Base-by-base conservation (phyloP, 2,888 invertebrate genomes). In the Drosophila greeni region DNA sequence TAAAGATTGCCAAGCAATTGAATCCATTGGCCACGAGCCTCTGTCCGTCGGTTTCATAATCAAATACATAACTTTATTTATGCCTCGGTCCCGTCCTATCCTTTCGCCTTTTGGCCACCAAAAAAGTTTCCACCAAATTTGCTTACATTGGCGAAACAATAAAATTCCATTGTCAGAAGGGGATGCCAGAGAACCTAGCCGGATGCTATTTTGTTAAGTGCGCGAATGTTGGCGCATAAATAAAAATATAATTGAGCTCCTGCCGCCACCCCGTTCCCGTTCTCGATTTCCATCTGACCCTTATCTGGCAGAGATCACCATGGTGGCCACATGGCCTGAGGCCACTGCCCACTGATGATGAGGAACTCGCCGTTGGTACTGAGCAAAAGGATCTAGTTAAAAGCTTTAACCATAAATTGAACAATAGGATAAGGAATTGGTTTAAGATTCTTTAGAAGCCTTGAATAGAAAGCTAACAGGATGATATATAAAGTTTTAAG, bases 1-100 rank as follows among this genome's bases (percentile, higher is more conserved):
- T 66, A 55, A 66, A 65, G 65, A 77, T 72, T 78, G 82, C 73
- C 76, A 60, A 70, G 72, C 78, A 82, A 79, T 79, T 82, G 80
- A 82, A 79, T 71, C 61, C 80, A 79, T 73, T 76, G 67, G 66
- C 58, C 67, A 61, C 55, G 57, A 58, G 59, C 68, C 48, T 67
- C 53, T 67, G 60, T 65, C 64, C 24, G 48, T 40, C 64, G 54
- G 61, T 75, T 72, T 70, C 74, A 72, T 83, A 83, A 81, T 81
- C 76, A 83, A 81, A 83, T 68, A 82, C 65, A 82, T 81, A 83
- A 83, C 73, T 81, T 81, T 81, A 78, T 83, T 81, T 82, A 82
- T 73, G 68, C 67, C 12, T 43, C 6, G 7, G 36, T 12, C 23
- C 29, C 9, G 18, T 54, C 34, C 31, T 47, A 16, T 31, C 42